These are phyloP conservation scores for Morelia viridis DNA, from an alignment of 2,797 vertebrate species.

Conservation along the genomic window DNA sequence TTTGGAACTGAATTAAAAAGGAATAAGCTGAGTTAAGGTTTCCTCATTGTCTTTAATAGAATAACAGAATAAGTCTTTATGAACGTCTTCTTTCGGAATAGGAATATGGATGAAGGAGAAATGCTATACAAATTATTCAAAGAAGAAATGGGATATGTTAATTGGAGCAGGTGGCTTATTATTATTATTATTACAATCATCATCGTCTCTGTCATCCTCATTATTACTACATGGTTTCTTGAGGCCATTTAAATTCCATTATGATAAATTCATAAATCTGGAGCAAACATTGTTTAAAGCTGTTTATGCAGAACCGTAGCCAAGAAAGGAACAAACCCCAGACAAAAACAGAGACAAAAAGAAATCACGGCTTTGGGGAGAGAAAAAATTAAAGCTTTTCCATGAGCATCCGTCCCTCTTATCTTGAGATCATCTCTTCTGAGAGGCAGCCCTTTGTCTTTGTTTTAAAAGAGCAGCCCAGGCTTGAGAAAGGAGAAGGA, in stretches of 20 bases:
- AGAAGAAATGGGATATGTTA: conserved; percentile 45
- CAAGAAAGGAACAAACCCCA: conserved; percentile 11
- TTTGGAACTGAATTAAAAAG: not conserved
- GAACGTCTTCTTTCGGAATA: not conserved
- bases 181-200: conserved; percentile 44
- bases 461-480: conserved; percentile 47
- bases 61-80: not conserved
- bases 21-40: conserved; percentile 8
- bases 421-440: conserved; percentile 49
- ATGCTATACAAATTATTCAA: not conserved
- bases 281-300: conserved; percentile 46
- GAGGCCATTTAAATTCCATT: conserved; percentile 40
- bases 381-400: conserved; percentile 46
- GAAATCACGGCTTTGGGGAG: conserved; percentile 36
- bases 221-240: conserved; percentile 47
- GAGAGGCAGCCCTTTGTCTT: conserved; percentile 49
- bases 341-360: conserved; percentile 38
- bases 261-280: conserved; percentile 48
- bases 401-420: conserved; percentile 35
- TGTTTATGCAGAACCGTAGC: conserved; percentile 35
- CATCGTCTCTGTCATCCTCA: conserved; percentile 29
- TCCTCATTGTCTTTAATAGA: not conserved
- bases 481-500: not conserved
- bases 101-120: not conserved
- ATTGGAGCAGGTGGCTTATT: conserved; percentile 46